Conservation (phyloP, 2,113 vertebrate species). For the Sceloporus tristichus region DNA sequence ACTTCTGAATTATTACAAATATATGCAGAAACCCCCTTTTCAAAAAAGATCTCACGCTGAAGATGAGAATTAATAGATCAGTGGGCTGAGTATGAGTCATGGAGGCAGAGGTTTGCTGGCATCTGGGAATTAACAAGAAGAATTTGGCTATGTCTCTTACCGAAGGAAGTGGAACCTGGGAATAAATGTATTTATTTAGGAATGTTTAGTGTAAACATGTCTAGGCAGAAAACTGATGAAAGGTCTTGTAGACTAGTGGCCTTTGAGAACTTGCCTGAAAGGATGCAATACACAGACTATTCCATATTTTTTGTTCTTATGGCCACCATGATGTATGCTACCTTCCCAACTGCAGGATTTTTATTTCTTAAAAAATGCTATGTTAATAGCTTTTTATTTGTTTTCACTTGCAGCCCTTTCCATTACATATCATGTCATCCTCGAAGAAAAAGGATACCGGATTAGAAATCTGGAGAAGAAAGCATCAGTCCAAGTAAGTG, state of each 20-base stretch:
- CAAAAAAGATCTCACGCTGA: no score
- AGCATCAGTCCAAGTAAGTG: background rate
- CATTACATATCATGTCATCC: background rate
- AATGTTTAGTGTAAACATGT: background rate
- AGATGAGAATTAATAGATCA: background rate
- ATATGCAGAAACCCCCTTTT: no score
- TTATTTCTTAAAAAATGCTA: background rate
- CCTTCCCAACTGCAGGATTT: background rate
- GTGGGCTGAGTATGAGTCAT: background rate
- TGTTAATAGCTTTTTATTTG: conserved; percentile 6
- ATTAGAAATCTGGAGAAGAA: background rate
- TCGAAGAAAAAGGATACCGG: background rate
- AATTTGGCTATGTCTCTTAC: background rate
- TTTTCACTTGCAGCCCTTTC: background rate
- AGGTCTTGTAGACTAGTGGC: background rate
- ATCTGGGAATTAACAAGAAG: background rate
- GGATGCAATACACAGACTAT: background rate
- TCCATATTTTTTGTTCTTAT: background rate
- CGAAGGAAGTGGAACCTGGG: background rate
- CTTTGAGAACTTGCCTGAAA: background rate
- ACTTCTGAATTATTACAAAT: no score
- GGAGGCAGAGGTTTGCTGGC: no score
- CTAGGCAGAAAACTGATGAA: background rate
- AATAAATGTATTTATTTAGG: background rate
- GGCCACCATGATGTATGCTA: background rate